These are phyloP conservation scores for Hippocampus mohnikei DNA, from an alignment of 2,113 vertebrate species.

Conservation along the genomic window DNA sequence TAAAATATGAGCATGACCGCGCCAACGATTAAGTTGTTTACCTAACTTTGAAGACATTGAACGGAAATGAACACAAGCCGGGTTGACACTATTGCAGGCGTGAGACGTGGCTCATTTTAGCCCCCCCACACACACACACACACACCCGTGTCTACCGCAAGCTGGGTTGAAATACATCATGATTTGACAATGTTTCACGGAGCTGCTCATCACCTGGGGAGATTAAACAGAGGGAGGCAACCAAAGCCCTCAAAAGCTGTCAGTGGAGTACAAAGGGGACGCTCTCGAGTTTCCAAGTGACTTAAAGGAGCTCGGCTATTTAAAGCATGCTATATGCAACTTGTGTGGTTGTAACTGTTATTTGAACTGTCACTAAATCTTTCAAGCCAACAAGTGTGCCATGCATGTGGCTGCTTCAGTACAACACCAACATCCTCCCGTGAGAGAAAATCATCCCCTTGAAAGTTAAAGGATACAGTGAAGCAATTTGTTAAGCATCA, in stretches of 20 bases:
- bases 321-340: background rate
- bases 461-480: background rate
- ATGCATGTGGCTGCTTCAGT: background rate
- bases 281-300: constrained; percentile 3
- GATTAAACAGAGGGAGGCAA: background rate
- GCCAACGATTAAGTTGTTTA: constrained; percentile 27
- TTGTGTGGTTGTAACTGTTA: background rate
- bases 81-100: constrained; percentile 8
- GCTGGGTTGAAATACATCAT: constrained; percentile 14
- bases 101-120: background rate
- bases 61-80: constrained; percentile 24
- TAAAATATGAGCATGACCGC: constrained; percentile 33
- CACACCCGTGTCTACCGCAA: background rate
- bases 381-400: background rate
- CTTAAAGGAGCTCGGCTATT: background rate
- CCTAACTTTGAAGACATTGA: constrained; percentile 38
- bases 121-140: background rate
- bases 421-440: background rate
- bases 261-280: background rate
- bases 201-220: constrained; percentile 5
- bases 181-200: constrained; percentile 4
- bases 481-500: constrained; percentile 2
- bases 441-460: background rate
- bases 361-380: background rate
- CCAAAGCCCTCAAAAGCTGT: background rate